Base-by-base conservation (phyloP, 1,140 invertebrate species). In the Stratiolaelaps scimitus region DNA sequence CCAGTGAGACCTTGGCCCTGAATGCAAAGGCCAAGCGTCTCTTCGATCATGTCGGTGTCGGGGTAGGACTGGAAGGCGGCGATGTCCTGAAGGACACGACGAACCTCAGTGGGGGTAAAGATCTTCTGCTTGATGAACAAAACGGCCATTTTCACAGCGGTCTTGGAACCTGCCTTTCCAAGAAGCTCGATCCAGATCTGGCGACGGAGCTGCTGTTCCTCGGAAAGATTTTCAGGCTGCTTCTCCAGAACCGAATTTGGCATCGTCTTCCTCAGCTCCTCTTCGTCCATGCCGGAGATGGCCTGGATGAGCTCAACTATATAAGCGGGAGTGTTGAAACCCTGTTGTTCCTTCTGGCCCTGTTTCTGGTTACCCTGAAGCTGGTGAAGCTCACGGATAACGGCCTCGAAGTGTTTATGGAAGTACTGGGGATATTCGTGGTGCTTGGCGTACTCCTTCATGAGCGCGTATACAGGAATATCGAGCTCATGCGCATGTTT, bases 11-110 rank as follows among this genome's bases (percentile, higher is more conserved):
- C 53, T 26, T 60, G 26, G 2, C 20, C 2, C 10, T 60, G 17
- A 34, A 34, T 17, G 23, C 53, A 60, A 34, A 60, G 53, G 34
- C 15, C 53, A 34, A 60, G 53, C 2, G 26, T 23, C 23, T 60
- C 17, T 60, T 60, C 53, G 53, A 60, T 60, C 53, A 60, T 60
- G 23, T 60, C 53, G 53, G 23, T 60, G 53, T 60, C 53, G 53
- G 53, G 53, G 23, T 60, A 60, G 2, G 53, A 60, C 34, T 60
- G 53, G 53, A 60, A 60, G 10, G 26, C 53, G 20, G 53, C 53
- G 53, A 60, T 26, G 53, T 60, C 53, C 10, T 60, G 53, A 23
- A 60, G 53, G 53, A 60, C 23, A 60, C 53, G 53, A 10, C 53
- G 53, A 23, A 26, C 53, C 34, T 60, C 53, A 60, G 53, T 19